Evolutionary conservation across 2,888 invertebrate genomes (phyloP), one percentile per base, ranked within the genome.

Genomic region (Glyphotaelius pellucidus): DNA sequence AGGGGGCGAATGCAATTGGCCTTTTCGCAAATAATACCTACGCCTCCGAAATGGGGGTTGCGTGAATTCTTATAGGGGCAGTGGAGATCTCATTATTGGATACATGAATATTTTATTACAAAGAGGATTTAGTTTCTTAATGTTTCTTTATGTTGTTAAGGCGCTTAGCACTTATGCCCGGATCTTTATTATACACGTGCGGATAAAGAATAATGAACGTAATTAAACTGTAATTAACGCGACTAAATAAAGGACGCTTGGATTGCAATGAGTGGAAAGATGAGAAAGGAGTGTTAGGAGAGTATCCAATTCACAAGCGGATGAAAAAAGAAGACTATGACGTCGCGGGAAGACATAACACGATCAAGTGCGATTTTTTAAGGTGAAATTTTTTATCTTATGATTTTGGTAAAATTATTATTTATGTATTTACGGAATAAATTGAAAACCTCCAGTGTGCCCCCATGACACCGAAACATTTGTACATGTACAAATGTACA

Each of bases 91-190:
- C 67, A 88, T 88, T 88, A 88, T 52, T 88, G 30, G 52, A 30
- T 88, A 32, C 88, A 88, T 88, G 47, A 88, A 52, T 88, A 52
- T 52, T 88, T 88, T 67, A 88, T 52, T 88, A 67, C 88, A 14
- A 88, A 32, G 52, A 52, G 67, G 88, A 88, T 31, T 67, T 67
- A 67, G 19, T 67, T 67, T 67, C 52, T 85, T 85, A 85, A 85
- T 85, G 38, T 25, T 85, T 85, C 38, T 38, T 85, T 85, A 7
- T 81, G 14, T 81, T 67, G 52, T 3, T 67, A 47, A 47, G 47
- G 47, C 15, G 47, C 47, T 47, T 14, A 47, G 47, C 47, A 19
- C 52, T 67, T 67, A 67, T 7, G 52, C 19, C 52, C 25, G 52
- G 25, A 67, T 67, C 52, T 67, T 25, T 19, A 67, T 67, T 67